These are phyloP conservation scores for Hanleya hanleyi DNA, from an alignment of 2,888 invertebrate genomes.

Conservation along the genomic window DNA sequence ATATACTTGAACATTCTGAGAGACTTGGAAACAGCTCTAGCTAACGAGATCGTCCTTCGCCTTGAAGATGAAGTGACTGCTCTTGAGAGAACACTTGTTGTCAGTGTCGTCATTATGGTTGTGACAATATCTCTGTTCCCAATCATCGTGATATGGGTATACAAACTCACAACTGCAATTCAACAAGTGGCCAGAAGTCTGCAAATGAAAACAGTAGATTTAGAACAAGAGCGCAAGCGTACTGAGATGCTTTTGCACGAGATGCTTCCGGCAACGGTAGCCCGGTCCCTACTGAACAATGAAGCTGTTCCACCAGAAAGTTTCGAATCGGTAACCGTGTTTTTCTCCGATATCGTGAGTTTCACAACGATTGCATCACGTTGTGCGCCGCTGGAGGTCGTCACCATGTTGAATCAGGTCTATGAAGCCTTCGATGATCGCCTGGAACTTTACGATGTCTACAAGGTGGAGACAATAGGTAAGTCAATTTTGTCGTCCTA, in stretches of 20 bases:
- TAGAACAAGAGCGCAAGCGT: conserved; percentile 37
- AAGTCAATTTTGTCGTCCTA: no score
- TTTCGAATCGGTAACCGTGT: conserved; percentile 41
- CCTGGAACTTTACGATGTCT: conserved; percentile 55
- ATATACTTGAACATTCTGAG: conserved; percentile 51
- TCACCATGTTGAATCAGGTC: conserved; percentile 54
- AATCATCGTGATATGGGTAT: conserved; percentile 23
- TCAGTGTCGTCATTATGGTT: conserved; percentile 26
- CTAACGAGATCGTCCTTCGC: conserved; percentile 22
- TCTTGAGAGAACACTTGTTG: conserved; percentile 10
- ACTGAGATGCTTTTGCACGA: conserved; percentile 39
- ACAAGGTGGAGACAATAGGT: conserved; percentile 65
- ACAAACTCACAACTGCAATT: conserved; percentile 34
- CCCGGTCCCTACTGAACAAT: conserved; percentile 33
- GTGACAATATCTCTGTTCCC: conserved; percentile 30
- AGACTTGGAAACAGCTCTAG: conserved; percentile 38
- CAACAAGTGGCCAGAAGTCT: conserved; percentile 31
- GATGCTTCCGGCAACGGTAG: conserved; percentile 40
- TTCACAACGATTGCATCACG: conserved; percentile 47
- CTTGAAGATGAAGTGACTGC: conserved; percentile 12
- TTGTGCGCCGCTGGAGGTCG: conserved; percentile 60
- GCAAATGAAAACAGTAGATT: conserved; percentile 23
- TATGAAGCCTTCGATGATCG: conserved; percentile 56
- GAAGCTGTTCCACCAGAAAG: conserved; percentile 35
- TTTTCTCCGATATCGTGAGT: conserved; percentile 51